phyloP scores from a whole-genome alignment of 2,113 vertebrate species.

The Xerus inauris region DNA sequence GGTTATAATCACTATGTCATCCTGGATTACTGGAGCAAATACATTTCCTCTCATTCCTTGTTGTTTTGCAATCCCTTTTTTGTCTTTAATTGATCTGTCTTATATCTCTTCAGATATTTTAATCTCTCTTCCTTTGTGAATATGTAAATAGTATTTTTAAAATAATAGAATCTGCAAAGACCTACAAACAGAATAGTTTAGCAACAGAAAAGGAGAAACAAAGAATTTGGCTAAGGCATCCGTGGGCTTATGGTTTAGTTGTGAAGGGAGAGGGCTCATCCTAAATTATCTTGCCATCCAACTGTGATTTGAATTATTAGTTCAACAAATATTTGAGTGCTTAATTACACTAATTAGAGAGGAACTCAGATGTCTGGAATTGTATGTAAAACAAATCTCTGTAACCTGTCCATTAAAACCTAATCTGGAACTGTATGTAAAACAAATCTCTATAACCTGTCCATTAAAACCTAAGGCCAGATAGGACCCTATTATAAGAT shows the following conservation, averaged over 20 bases:
- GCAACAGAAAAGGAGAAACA: background rate
- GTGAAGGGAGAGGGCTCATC: background rate
- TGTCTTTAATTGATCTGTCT: background rate
- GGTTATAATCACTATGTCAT: background rate
- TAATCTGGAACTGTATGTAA: background rate
- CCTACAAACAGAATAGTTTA: background rate
- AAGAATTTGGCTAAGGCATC: background rate
- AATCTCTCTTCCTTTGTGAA: conserved; percentile 35
- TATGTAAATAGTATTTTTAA: conserved; percentile 27
- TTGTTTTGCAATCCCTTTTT: background rate
- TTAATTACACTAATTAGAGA: conserved; percentile 54
- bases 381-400: background rate
- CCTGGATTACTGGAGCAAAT: background rate
- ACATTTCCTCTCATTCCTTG: background rate
- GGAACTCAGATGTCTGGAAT: background rate
- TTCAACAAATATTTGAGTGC: conserved; percentile 53
- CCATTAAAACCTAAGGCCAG: conserved; percentile 18
- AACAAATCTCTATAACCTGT: background rate
- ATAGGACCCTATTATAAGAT: background rate
- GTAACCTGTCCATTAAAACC: conserved; percentile 27
- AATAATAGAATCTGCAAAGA: background rate
- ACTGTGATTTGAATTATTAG: conserved; percentile 23
- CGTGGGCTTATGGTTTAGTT: background rate
- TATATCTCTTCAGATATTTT: background rate
- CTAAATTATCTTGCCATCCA: background rate